Base-by-base conservation (phyloP, 2,797 vertebrate species). In the Anniella stebbinsi region DNA sequence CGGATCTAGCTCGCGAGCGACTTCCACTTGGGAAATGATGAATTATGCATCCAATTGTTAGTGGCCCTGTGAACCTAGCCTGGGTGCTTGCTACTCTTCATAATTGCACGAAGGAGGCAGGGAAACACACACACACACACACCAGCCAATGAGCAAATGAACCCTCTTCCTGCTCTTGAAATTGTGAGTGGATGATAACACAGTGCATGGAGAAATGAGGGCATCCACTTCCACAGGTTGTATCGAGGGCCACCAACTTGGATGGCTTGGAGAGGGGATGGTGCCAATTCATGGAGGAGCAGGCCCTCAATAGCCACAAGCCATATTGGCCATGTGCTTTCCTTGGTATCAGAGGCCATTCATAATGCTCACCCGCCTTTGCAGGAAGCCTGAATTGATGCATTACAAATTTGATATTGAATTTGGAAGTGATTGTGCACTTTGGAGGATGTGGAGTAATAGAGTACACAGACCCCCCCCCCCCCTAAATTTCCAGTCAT, bases 11-110 rank as follows among this genome's bases (percentile, higher is more conserved):
- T 15, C 84, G 86, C 38, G 45, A 90, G 30, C 36, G 8, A 33
- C 54, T 0, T 1, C 3, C 67, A 92, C 60, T 63, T 45, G 28
- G 87, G 41, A 70, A 8, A 72, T 3, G 0, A n/a, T 92, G 88
- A 94, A 94, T 95, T 89, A 93, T 93, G 67, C 36, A 92, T 67
- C 78, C 0, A 0, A 63, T 84, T 48, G 83, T 83, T 25, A 36
- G 87, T 10, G 60, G 86, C 88, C 51, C 80, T 5, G 21, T 7
- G 87, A 92, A 69, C 86, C 28, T 0, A 0, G 36, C 23, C 63
- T 60, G 5, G 51, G 75, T 66, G 77, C 78, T 7, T 41, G 33
- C 72, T 2, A 9, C 13, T 81, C 36, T 36, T 0, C 0, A 33
- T 69, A 75, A 86, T 1, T 92, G 89, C 21, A 6, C 10, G 60